A percentile compares a stretch with the other conserved stretches of the same genome.
These are phyloP conservation scores for Verasper variegatus DNA, from an alignment of 2,113 vertebrate species.

Conservation along the genomic window DNA sequence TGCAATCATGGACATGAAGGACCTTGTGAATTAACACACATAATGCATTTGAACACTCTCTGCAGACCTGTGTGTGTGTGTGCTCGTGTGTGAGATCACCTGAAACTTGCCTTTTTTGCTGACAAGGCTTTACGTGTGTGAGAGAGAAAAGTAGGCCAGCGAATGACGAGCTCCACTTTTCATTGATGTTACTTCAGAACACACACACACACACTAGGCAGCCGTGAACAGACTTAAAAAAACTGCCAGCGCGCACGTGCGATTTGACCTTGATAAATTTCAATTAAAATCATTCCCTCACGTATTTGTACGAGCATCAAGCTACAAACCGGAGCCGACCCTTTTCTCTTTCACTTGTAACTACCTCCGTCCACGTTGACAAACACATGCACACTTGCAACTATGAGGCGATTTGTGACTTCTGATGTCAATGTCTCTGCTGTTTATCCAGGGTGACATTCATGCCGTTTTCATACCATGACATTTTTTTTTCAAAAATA, in stretches of 20 bases:
- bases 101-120: conserved; percentile 40
- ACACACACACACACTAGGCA: not conserved
- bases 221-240: not conserved
- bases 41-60: not conserved
- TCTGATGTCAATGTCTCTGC: too few species aligned
- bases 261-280: conserved; percentile 36
- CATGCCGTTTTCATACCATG: not conserved
- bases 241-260: not conserved
- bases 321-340: not conserved
- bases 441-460: too few species aligned
- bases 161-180: conserved; percentile 64
- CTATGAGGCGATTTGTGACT: not conserved
- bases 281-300: conserved; percentile 32
- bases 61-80: not conserved
- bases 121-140: conserved; percentile 31
- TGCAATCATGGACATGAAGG: not conserved
- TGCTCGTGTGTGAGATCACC: conserved; percentile 13
- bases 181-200: conserved; percentile 49
- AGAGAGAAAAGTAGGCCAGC: conserved; percentile 57
- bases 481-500: not conserved
- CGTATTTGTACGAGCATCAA: not conserved
- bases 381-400: not conserved
- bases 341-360: conserved; percentile 1
- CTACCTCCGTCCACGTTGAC: not conserved
- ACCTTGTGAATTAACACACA: not conserved